Conservation (phyloP, 2,888 invertebrate genomes). For the Andrena hattorfiana region DNA sequence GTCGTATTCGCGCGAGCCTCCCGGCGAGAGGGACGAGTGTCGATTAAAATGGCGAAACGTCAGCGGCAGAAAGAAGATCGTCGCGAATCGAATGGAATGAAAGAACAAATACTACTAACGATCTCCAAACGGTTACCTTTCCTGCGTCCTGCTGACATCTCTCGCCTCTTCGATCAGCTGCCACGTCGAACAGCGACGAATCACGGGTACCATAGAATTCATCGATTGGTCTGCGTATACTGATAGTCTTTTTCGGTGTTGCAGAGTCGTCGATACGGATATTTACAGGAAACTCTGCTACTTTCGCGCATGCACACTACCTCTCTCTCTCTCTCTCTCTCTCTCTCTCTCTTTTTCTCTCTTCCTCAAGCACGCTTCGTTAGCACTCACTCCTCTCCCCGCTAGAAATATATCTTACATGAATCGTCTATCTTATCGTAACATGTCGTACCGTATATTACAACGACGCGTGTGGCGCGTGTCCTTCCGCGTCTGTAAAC, state of each 20-base stretch:
- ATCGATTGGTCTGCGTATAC: slow-evolving; percentile 72
- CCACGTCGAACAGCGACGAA: slow-evolving; percentile 51
- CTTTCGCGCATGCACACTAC: slow-evolving; percentile 37
- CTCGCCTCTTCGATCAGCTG: slow-evolving; percentile 41
- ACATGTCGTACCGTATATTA: slow-evolving; percentile 70
- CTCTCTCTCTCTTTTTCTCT: slow-evolving; percentile 5
- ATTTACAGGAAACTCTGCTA: slow-evolving; percentile 75
- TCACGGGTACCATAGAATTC: slow-evolving; percentile 59
- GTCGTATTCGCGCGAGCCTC: slow-evolving; percentile 27
- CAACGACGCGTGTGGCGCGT: slow-evolving; percentile 56
- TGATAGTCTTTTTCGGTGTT: slow-evolving; percentile 65
- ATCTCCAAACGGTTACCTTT: slow-evolving; percentile 5
- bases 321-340: slow-evolving; percentile 3
- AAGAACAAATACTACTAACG: slow-evolving; percentile 3
- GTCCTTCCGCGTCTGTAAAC: slow-evolving; percentile 13
- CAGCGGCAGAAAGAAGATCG: not conserved
- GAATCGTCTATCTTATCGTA: slow-evolving; percentile 73
- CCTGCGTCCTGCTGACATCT: not conserved
- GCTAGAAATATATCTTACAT: slow-evolving; percentile 80
- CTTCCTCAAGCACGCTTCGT: slow-evolving; percentile 31
- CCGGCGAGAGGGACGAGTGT: not conserved
- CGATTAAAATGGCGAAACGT: not conserved
- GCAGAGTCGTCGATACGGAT: slow-evolving; percentile 69
- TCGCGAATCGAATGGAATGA: not conserved
- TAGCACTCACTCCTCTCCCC: slow-evolving; percentile 45